Evolutionary conservation across 2,113 vertebrate genomes (phyloP).

Genomic region (Leptosomus discolor): DNA sequence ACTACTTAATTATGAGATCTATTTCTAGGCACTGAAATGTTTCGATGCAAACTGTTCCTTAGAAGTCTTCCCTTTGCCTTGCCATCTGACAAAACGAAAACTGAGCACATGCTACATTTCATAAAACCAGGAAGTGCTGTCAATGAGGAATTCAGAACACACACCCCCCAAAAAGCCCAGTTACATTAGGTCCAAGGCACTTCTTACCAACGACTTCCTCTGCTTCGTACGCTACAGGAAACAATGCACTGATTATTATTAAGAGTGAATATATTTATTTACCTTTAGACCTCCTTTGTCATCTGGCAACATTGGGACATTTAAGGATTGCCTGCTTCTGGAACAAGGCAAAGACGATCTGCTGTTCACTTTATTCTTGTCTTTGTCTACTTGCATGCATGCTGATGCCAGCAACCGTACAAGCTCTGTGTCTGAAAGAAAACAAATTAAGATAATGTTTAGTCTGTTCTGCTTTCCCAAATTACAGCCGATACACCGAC

Average conservation of each 20-base stretch:
- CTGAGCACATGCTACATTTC: fast-evolving
- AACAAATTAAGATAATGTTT: not conserved
- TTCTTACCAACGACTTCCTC: not conserved
- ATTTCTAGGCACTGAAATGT: not conserved
- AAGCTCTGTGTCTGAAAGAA: slow-evolving; percentile 89
- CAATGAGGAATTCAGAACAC: not conserved
- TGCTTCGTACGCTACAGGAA: not conserved
- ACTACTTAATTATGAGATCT: not conserved
- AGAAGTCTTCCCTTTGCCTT: not conserved
- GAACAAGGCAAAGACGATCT: slow-evolving; percentile 69
- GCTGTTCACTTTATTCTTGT: slow-evolving; percentile 81
- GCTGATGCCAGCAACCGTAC: slow-evolving; percentile 92
- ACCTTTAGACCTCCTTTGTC: slow-evolving; percentile 95
- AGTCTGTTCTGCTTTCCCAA: not conserved
- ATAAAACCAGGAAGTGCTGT: not conserved
- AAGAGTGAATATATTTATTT: not conserved
- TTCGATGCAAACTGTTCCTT: not conserved
- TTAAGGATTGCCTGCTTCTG: slow-evolving; percentile 82
- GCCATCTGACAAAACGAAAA: not conserved
- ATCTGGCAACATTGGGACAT: slow-evolving; percentile 82
- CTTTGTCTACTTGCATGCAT: slow-evolving; percentile 94
- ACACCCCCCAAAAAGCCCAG: not conserved
- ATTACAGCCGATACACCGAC: not conserved
- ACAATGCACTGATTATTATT: not conserved
- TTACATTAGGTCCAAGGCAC: not conserved